Conservation (phyloP, 2,113 vertebrate genomes). For the Tyto alba region DNA sequence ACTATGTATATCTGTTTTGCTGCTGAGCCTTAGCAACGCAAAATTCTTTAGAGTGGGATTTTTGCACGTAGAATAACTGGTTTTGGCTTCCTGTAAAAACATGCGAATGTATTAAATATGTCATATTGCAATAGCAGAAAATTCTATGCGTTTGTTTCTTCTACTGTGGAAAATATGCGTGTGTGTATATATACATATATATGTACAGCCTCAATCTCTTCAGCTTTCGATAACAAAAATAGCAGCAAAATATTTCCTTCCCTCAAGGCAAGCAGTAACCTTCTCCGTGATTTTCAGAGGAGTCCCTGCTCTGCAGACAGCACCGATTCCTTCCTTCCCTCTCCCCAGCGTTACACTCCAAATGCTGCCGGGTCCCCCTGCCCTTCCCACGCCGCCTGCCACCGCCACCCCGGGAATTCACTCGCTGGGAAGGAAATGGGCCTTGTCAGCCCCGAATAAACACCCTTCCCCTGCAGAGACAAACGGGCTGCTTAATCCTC, state of each 20-base stretch:
- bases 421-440: background rate
- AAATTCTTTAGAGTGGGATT: background rate
- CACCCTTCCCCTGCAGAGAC: background rate
- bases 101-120: background rate
- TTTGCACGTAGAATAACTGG: background rate
- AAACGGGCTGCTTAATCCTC: background rate
- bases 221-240: background rate
- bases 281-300: background rate
- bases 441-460: background rate
- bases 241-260: slow-evolving; percentile 15
- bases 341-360: background rate
- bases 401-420: background rate
- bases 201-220: background rate
- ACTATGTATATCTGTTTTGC: background rate
- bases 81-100: background rate
- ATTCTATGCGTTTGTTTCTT: background rate
- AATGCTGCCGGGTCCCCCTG: background rate
- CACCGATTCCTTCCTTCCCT: background rate
- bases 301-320: background rate
- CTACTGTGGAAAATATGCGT: background rate
- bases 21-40: background rate
- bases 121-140: background rate
- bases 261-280: slow-evolving; percentile 15
- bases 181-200: background rate
- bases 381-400: background rate